Conservation (phyloP, 2,113 vertebrate genomes). For the Strigops habroptila region DNA sequence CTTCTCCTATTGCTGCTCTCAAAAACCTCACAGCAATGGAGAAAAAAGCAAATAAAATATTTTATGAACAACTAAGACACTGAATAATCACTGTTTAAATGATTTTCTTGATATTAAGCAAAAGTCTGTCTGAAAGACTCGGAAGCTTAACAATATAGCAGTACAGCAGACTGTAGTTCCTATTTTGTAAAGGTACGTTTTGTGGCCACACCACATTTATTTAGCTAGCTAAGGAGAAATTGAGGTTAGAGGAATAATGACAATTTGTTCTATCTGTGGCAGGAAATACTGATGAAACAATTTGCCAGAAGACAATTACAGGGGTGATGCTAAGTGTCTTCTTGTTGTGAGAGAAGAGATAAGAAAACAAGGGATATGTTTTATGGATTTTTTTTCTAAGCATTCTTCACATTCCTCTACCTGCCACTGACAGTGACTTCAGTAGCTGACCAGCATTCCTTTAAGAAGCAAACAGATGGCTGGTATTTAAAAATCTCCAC, state of each 20-base stretch:
- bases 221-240: background rate
- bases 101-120: background rate
- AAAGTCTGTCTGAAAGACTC: background rate
- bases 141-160: background rate
- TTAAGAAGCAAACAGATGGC: conserved; percentile 36
- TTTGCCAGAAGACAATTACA: conserved; percentile 42
- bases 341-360: conserved; percentile 25
- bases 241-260: background rate
- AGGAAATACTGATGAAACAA: conserved; percentile 38
- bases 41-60: background rate
- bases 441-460: conserved; percentile 19
- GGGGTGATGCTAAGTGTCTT: background rate
- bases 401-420: conserved; percentile 53
- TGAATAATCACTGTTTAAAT: background rate
- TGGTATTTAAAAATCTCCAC: conserved; percentile 14
- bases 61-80: background rate
- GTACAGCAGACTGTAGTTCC: background rate
- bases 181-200: background rate
- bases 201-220: background rate
- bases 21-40: background rate
- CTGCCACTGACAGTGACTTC: background rate
- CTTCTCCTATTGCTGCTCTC: background rate
- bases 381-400: conserved; percentile 40
- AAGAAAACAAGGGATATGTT: conserved; percentile 41
- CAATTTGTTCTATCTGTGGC: background rate